phyloP scores from a whole-genome alignment of 2,797 vertebrate species.

The Sylvia borin region DNA sequence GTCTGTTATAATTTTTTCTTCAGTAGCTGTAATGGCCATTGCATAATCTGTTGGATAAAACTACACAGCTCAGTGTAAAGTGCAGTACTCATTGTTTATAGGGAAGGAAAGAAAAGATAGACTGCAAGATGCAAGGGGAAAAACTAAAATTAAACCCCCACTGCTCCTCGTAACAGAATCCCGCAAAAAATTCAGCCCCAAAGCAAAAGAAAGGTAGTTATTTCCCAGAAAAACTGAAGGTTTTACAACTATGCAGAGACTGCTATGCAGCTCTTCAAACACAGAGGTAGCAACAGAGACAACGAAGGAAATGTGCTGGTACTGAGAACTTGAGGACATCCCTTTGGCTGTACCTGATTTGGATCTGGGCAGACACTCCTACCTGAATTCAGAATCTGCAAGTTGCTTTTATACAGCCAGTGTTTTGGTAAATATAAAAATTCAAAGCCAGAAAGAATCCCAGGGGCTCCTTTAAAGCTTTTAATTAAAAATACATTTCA shows the following conservation, averaged over 20 bases:
- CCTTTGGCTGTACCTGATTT: not conserved
- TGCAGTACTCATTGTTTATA: not conserved
- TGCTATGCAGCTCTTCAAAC: not conserved
- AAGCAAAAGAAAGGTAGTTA: not conserved
- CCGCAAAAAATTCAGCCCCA: not conserved
- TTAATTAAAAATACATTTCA: not conserved
- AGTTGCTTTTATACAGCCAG: not conserved
- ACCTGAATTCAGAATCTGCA: not conserved
- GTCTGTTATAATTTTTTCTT: not conserved
- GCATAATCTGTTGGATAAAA: not conserved
- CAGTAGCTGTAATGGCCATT: not conserved
- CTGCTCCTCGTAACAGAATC: not conserved
- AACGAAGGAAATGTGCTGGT: not conserved
- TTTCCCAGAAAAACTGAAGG: not conserved
- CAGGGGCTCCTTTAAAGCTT: not conserved
- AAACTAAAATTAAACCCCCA: accelerated
- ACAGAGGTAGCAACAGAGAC: not conserved
- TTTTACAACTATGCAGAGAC: not conserved
- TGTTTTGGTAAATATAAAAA: not conserved
- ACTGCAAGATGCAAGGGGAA: accelerated
- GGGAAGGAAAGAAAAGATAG: not conserved
- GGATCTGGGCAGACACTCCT: not conserved
- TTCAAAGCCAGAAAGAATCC: not conserved
- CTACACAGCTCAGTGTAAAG: not conserved
- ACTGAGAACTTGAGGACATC: not conserved